A percentile compares a stretch with the other conserved stretches of the same genome.
Conservation (phyloP, 2,797 vertebrate species). For the Amblyopsis hoosieri region DNA sequence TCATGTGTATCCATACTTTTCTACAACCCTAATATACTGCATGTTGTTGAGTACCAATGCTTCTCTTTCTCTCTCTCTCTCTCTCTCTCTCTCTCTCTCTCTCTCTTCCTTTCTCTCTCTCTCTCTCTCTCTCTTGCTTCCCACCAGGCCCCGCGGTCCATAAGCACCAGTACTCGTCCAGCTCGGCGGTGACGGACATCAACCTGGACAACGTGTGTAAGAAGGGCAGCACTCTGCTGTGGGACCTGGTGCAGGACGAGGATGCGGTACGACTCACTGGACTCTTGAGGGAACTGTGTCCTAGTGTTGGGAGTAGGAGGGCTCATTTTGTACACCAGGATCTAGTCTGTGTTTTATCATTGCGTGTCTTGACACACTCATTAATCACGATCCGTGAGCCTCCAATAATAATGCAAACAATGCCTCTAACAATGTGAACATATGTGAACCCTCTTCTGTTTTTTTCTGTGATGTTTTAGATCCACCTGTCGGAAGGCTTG, state of each 20-base stretch:
- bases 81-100: too few relatives aligned
- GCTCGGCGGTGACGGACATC: conserved; percentile 94
- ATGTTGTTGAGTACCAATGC: not conserved
- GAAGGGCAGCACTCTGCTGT: conserved; percentile 96
- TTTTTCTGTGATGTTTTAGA: conserved; percentile 67
- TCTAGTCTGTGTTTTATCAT: too few relatives aligned
- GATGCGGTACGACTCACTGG: conserved; percentile 84
- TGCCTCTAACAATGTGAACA: too few relatives aligned
- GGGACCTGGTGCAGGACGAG: conserved; percentile 98
- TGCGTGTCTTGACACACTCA: too few relatives aligned
- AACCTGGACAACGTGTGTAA: conserved; percentile 99
- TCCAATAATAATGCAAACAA: too few relatives aligned
- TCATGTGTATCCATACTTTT: too few relatives aligned
- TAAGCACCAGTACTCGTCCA: conserved; percentile 93
- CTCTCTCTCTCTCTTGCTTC: not conserved
- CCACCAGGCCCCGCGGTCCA: conserved; percentile 89
- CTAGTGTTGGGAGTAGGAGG: too few relatives aligned
- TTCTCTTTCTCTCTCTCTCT: too few relatives aligned
- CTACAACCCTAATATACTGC: not conserved
- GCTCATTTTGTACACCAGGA: too few relatives aligned
- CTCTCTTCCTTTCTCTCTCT: not conserved
- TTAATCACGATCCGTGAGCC: too few relatives aligned
- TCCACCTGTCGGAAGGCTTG: conserved; percentile 96
- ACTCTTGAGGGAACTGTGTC: too few relatives aligned
- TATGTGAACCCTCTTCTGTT: not conserved